Evolutionary conservation across 2,888 invertebrate species (phyloP), one percentile per base, ranked within the genome.

Genomic region (Clepsis dumicolana): DNA sequence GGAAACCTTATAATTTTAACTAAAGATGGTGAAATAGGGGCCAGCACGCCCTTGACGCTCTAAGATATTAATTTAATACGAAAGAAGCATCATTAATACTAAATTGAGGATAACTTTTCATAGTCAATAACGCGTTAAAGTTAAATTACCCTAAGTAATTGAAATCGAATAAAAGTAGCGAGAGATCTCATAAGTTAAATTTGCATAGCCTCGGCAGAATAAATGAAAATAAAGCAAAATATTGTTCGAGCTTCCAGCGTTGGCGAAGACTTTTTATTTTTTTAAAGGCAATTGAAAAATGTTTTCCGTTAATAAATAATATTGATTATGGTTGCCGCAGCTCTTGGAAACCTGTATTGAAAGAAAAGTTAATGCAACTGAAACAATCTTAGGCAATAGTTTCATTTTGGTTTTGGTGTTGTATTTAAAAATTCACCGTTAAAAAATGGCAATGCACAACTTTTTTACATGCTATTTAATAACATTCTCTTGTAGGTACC

Each of bases 141-240:
- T 44, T 44, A n/a, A n/a, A 44, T 44, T 44, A 18, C 18, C 12
- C 38, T 29, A 56, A 25, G 27, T 27, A 48, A n/a, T 32, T 50
- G 18, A 50, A 61, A 48, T 61, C 61, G 32, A 61, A 29, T 61
- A 32, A 50, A 32, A n/a, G 21, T 61, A 50, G 14, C 29, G 21
- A 16, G 56, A 61, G 53, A 54, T 61, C 48, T 35, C 56, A 50
- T 50, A 62, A 62, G 27, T 56, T 12, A 35, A 67, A 62, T 48
- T 61, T 62, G 56, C 66, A 62, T 62, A 44, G 60, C 54, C 56
- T 48, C 62, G 27, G 14, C 61, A 35, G 62, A 62, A 61, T 66
- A 66, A 67, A 62, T 67, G 62, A 25, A 67, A 67, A 62, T 44
- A 67, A 56, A 67, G 56, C 54, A 56, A 62, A 67, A 62, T 56